Evolutionary conservation across 2,113 vertebrate species (phyloP), one percentile per base, ranked within the genome.

Genomic region (Echinops telfairi): DNA sequence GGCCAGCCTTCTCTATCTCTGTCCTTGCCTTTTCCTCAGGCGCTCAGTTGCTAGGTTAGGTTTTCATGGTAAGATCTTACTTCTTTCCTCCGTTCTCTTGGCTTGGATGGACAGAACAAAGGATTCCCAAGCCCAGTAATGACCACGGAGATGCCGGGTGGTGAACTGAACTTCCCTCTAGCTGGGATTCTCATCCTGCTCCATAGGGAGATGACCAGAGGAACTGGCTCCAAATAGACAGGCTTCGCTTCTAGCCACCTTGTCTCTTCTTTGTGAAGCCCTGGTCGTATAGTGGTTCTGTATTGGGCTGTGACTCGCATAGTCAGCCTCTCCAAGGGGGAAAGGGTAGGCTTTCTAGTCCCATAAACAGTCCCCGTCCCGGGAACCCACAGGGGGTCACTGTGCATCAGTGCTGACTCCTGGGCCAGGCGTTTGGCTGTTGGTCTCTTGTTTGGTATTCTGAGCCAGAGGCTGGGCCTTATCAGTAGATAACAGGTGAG

Each of bases 401-500:
- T 40, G 40, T 40, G 7, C 7, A 7, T 40, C 40, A 40, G 40
- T 40, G 40, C 40, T 40, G 40, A 40, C 40, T 40, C 40, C 40
- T 4, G 40, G 40, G 40, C 40, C 5, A 53, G 47, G 47, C 12
- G 6, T 14, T 14, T 53, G 47, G 12, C 47, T 53, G 9, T 62
- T 62, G 60, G 58, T 68, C 73, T 97, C 73, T 95, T 96, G 95
- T 96, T 97, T 97, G 90, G 96, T 95, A 93, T 92, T 96, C 92
- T 93, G 81, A 84, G 94, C 86, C 88, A 92, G 80, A 90, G 94
- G 91, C 95, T 89, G 91, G 85, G 83, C 91, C 94, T 98, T 98
- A 98, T 98, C 97, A 94, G 80, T 71, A 87, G 96, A 97, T 97
- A 97, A 96, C 82, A 79, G 92, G 88, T 90, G 93, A 97, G 86